Evolutionary conservation across 2,113 vertebrate species (phyloP), one percentile per base, ranked within the genome.

Genomic region (Hippocampus abdominalis): DNA sequence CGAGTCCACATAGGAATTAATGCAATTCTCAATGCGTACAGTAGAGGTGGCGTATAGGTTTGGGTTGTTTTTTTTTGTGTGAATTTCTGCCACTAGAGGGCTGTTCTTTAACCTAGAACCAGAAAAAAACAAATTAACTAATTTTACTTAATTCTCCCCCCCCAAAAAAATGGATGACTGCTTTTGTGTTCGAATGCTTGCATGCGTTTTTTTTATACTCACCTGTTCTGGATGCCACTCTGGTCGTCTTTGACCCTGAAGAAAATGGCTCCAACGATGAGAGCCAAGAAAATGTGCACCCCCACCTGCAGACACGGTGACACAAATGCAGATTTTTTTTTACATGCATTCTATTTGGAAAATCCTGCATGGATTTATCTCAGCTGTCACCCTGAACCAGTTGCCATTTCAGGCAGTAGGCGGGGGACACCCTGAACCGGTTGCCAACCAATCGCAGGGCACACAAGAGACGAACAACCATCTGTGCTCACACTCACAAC

Each of bases 181-280:
- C 20, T n/a, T 32, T 20, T 36, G 7, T 36, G 2, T 20, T 62
- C 0, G 36, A 5, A 9, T 4, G 39, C 32, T n/a, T 39, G 32
- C 13, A 8, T 36, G 18, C 7, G 15, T 18, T n/a, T 7, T n/a
- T 7, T 21, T 54, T n/a, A 3, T 6, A 61, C 77, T 75, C 56
- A 96, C 96, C 96, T 94, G 87, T 98, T 98, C 86, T 98, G 96
- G 6, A 97, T 90, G 5, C 96, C 96, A 11, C 90, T 44, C 15
- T 65, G 20, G 73, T 96, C 90, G 0, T 93, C 64, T 83, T 91
- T 89, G 16, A 95, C 89, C 5, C 82, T 82, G 75, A 93, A 98
- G 92, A 94, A 98, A 89, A 97, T 92, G 59, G 91, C 91, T 25
- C 96, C 95, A 29, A 98, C 89, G 25, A 94, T 51, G 12, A 98